phyloP scores from a whole-genome alignment of 2,113 vertebrate species.

The Suncus etruscus region DNA sequence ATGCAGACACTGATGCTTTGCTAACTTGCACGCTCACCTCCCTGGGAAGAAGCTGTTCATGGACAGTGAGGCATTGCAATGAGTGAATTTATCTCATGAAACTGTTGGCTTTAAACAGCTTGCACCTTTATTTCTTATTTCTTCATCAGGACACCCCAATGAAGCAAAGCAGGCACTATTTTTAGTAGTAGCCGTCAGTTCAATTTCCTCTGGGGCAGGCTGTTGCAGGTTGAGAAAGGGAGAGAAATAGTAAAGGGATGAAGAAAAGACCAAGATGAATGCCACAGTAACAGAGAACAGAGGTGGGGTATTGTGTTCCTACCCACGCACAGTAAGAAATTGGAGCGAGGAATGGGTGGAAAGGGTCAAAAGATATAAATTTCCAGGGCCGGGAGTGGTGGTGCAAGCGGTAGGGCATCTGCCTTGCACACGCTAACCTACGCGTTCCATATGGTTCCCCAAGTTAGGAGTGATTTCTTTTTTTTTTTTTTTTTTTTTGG shows the following conservation, averaged over 20 bases:
- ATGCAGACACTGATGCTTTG: neutral
- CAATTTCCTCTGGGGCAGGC: neutral
- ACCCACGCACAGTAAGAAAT: neutral
- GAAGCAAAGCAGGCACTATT: neutral
- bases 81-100: neutral
- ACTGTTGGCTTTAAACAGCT: too few species aligned
- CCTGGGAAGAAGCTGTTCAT: neutral
- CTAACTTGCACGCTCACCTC: neutral
- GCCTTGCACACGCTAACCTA: too few species aligned
- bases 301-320: too few species aligned
- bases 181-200: neutral
- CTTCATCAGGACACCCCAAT: neutral
- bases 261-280: neutral
- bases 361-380: neutral
- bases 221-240: neutral
- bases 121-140: constrained; percentile 17
- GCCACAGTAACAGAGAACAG: neutral
- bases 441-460: too few species aligned
- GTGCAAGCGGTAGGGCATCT: too few species aligned
- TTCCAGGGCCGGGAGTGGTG: too few species aligned
- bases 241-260: neutral
- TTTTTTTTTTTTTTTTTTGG: too few species aligned
- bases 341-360: neutral
- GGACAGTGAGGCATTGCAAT: neutral
- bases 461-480: too few species aligned